Conservation (phyloP, 1,140 invertebrate genomes). For the Pemphigus obesinymphae region DNA sequence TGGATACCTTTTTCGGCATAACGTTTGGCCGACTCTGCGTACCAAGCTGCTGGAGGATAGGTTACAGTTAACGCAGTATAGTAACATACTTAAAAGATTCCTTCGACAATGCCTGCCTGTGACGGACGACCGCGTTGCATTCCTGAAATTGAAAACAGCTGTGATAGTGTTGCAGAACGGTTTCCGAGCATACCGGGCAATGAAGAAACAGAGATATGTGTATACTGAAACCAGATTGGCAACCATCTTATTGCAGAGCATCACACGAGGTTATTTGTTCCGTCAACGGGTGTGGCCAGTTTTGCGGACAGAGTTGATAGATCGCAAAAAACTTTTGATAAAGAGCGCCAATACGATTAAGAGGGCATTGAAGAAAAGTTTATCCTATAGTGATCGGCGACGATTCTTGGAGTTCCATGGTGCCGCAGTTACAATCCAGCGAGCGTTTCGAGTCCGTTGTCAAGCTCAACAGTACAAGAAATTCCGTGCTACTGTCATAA, state of each 20-base stretch:
- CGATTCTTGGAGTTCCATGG: slow-evolving; percentile 48
- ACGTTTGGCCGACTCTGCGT: too few species aligned
- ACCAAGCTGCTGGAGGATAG: too few species aligned
- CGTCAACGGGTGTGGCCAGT: background rate
- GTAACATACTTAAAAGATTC: too few species aligned
- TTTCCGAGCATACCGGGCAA: too few species aligned
- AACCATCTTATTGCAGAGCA: background rate
- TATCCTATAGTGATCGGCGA: slow-evolving; percentile 47
- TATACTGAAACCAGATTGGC: too few species aligned
- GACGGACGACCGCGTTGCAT: too few species aligned
- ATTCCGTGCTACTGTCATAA: slow-evolving; percentile 47
- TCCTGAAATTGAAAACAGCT: too few species aligned
- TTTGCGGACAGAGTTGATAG: background rate
- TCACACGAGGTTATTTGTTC: background rate
- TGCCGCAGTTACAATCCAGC: slow-evolving; percentile 57
- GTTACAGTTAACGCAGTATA: too few species aligned
- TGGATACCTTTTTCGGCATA: too few species aligned
- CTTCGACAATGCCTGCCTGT: too few species aligned
- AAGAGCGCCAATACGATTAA: background rate
- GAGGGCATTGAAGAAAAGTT: background rate
- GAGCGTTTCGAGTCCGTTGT: slow-evolving; percentile 51
- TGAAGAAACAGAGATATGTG: too few species aligned
- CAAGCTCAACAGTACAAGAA: slow-evolving; percentile 43
- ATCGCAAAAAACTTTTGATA: background rate
- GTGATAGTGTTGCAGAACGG: too few species aligned